These are phyloP conservation scores for Lordiphosa fenestrarum DNA, from an alignment of 2,888 invertebrate species.

Conservation along the genomic window DNA sequence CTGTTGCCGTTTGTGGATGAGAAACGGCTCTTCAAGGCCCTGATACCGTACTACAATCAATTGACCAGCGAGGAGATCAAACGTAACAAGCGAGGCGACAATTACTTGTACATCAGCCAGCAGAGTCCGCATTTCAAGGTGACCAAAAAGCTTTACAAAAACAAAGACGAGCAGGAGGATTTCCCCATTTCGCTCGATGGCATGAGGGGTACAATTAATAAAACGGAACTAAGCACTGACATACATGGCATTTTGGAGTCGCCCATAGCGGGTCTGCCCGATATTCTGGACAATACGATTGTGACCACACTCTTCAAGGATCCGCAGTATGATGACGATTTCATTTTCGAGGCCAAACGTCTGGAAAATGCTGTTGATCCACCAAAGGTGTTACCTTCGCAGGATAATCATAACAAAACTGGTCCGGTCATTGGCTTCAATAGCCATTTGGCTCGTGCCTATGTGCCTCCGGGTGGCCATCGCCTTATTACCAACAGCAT, in stretches of 20 bases:
- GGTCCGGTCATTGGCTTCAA: conserved; percentile 31
- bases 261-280: conserved; percentile 26
- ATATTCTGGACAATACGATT: conserved; percentile 21
- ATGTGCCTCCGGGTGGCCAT: conserved; percentile 26
- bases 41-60: conserved; percentile 89
- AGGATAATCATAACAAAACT: conserved; percentile 23
- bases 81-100: conserved; percentile 93
- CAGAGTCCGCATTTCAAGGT: conserved; percentile 87
- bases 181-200: conserved; percentile 87
- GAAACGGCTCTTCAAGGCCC: conserved; percentile 89
- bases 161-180: conserved; percentile 80
- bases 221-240: conserved; percentile 86
- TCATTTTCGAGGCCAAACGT: conserved; percentile 29
- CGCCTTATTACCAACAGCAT: conserved; percentile 29
- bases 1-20: conserved; percentile 99
- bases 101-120: conserved; percentile 91
- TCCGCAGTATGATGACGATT: conserved; percentile 32
- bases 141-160: conserved; percentile 86
- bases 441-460: conserved; percentile 24
- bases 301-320: conserved; percentile 27
- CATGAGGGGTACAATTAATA: conserved; percentile 89
- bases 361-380: conserved; percentile 28
- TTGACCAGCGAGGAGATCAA: conserved; percentile 92
- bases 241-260: conserved; percentile 81
- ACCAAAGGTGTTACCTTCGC: conserved; percentile 20